These are phyloP conservation scores for Coregonus suidteri DNA, from an alignment of 2,797 vertebrate species.

Conservation along the genomic window DNA sequence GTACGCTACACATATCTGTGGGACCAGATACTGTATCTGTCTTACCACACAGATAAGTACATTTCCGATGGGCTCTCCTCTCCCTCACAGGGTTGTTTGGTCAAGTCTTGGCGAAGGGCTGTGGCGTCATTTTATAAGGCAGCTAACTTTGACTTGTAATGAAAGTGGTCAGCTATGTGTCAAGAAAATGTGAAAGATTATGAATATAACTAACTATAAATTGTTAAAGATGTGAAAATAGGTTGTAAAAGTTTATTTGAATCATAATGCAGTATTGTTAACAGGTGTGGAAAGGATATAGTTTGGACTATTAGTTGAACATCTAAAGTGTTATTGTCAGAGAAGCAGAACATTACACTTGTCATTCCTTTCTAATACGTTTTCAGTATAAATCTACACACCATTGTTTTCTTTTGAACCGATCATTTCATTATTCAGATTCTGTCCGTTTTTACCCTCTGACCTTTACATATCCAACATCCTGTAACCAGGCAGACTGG, in stretches of 20 bases:
- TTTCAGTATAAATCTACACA: neutral
- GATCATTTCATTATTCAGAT: constrained; percentile 22
- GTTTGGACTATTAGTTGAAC: constrained; percentile 16
- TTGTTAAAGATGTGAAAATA: no score
- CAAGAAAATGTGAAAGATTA: constrained; percentile 1
- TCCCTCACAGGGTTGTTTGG: constrained; percentile 39
- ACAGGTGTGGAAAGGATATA: constrained; percentile 6
- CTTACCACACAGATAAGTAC: constrained; percentile 46
- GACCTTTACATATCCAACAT: neutral
- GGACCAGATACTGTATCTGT: constrained; percentile 65
- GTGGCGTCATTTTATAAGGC: constrained; percentile 4
- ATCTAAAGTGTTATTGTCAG: constrained; percentile 19
- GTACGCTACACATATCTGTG: constrained; percentile 44
- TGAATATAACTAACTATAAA: neutral
- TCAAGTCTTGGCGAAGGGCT: constrained; percentile 20
- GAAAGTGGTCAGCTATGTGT: neutral
- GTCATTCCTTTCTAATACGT: neutral
- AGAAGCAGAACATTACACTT: constrained; percentile 11
- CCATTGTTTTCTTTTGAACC: neutral
- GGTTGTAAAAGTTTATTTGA: neutral
- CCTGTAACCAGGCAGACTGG: constrained; percentile 11
- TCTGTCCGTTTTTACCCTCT: constrained; percentile 6
- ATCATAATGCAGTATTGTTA: neutral
- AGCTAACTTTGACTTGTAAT: neutral
- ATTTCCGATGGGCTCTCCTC: neutral